Evolutionary conservation across 2,888 invertebrate genomes (phyloP), one percentile per base, ranked within the genome.

Genomic region (Tigriopus californicus): DNA sequence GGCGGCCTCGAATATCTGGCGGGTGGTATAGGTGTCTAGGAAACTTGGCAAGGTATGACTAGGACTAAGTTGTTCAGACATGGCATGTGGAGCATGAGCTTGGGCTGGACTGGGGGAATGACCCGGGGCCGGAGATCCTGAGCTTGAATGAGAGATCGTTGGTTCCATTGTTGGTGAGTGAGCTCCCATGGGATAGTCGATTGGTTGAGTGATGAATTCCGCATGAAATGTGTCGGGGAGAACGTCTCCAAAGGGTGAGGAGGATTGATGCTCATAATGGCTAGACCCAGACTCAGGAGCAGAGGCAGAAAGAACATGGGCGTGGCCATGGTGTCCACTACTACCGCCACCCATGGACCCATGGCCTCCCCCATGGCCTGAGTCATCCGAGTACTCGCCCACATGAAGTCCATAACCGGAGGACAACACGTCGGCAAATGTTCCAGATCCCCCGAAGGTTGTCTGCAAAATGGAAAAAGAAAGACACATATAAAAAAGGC

Each of bases 151-250:
- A 20, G n/a, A 18, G 33, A 20, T 15, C 13, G 40, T 25, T 6
- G 22, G 51, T n/a, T 15, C 18, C 33, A 40, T 20, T 15, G 56
- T 44, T 11, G 56, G 44, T 44, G 56, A 46, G 15, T 12, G 4
- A 2, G 18, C 56, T 20, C 46, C 44, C 18, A 41, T 20, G 8
- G 41, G 56, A 46, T 56, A 56, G 22, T 56, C 56, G n/a, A 56
- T 56, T 18, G 56, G 56, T n/a, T 56, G 56, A 20, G 56, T 56
- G n/a, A 56, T 56, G 56, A 56, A 56, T 33, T 56, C 56, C 13
- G 42, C 56, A 20, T 56, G 56, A 56, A 56, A 56, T 44, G 56
- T 46, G 24, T 46, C 44, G 5, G 52, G 52, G 13, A 56, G 41
- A 20, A 20, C 18, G 18, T 56, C 56, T 13, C 44, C 12, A 56